phyloP scores from a whole-genome alignment of 2,888 invertebrate species.

The Ctenicera cuprea region DNA sequence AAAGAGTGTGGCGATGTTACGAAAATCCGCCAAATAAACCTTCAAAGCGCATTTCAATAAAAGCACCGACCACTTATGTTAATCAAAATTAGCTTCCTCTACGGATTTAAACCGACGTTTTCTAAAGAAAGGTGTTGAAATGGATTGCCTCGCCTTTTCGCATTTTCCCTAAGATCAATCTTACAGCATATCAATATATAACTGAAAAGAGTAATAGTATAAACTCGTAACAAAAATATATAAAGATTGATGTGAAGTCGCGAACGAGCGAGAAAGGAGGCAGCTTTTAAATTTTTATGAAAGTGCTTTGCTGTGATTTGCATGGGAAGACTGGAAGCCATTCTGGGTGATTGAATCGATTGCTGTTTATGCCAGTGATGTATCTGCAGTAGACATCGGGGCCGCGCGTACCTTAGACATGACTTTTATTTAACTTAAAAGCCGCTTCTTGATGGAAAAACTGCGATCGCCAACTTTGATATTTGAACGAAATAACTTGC shows the following conservation, averaged over 20 bases:
- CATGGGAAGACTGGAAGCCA: conserved; percentile 55
- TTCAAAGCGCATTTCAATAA: too few relatives aligned
- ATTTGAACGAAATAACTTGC: conserved; percentile 34
- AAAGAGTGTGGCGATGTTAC: too few relatives aligned
- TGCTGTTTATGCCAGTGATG: conserved; percentile 45
- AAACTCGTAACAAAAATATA: conserved; percentile 24
- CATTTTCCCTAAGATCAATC: conserved; percentile 14
- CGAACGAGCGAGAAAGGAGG: conserved; percentile 12
- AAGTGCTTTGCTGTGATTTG: conserved; percentile 54
- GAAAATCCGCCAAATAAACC: too few relatives aligned
- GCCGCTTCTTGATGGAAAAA: conserved; percentile 36
- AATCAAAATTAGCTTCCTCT: too few relatives aligned
- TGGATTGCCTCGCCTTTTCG: background rate
- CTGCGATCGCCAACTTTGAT: conserved; percentile 39
- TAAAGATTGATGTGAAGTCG: conserved; percentile 29
- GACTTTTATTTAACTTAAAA: conserved; percentile 47
- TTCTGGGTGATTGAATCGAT: conserved; percentile 48
- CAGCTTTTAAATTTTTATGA: conserved; percentile 39
- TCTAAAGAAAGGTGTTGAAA: background rate
- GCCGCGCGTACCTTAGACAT: conserved; percentile 28
- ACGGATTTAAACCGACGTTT: too few relatives aligned
- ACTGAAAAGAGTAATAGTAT: conserved; percentile 20
- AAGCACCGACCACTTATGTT: too few relatives aligned
- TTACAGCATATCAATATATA: background rate
- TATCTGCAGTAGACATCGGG: conserved; percentile 46